A percentile compares a stretch with the other conserved stretches of the same genome.
phyloP scores from a whole-genome alignment of 2,888 invertebrate species.

The Drosophila hamatofila region DNA sequence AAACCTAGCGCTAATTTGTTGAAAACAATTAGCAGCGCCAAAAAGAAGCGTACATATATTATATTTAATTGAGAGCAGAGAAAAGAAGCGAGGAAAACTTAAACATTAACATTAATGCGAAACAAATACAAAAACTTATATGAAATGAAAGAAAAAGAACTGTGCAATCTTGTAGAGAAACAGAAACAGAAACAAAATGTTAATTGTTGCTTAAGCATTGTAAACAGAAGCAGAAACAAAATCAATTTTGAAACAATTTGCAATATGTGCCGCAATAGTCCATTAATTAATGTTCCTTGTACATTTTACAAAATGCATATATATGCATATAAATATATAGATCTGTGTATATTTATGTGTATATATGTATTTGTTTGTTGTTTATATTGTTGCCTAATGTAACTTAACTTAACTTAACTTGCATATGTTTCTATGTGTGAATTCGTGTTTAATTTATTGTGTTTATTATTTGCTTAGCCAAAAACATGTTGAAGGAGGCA shows the following conservation, averaged over 20 bases:
- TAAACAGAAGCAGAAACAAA: conserved; percentile 1
- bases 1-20: conserved; percentile 66
- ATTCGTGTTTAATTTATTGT: conserved; percentile 42
- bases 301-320: conserved; percentile 32
- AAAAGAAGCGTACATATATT: conserved; percentile 63
- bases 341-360: background rate
- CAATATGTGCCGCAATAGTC: conserved; percentile 73
- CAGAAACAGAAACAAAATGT: conserved; percentile 10
- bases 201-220: conserved; percentile 20
- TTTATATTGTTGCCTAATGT: conserved; percentile 56
- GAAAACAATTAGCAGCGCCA: conserved; percentile 69
- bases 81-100: conserved; percentile 4
- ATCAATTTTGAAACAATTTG: conserved; percentile 38
- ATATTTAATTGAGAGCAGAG: conserved; percentile 26
- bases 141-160: conserved; percentile 26
- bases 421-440: conserved; percentile 33
- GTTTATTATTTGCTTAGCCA: conserved; percentile 41
- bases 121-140: conserved; percentile 10
- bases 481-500: conserved; percentile 10
- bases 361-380: conserved; percentile 24
- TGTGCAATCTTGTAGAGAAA: conserved; percentile 44
- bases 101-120: background rate
- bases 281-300: conserved; percentile 73
- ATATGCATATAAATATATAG: conserved; percentile 6
- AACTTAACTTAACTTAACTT: conserved; percentile 37